Evolutionary conservation across 1,140 invertebrate genomes (phyloP).

Genomic region (Drosophila sulfurigaster): DNA sequence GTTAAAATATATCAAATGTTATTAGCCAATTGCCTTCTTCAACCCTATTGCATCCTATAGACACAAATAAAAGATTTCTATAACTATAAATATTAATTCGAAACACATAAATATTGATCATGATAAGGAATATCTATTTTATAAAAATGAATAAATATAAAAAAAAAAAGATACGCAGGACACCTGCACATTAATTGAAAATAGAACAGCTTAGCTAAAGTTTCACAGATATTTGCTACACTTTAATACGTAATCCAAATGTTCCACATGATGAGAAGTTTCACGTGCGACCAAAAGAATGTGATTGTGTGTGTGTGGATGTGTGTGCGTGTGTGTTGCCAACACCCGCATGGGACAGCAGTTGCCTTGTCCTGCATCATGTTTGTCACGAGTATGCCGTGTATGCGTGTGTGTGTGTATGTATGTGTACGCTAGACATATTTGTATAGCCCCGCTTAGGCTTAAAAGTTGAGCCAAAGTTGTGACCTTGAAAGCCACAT

Average conservation of each 20-base stretch:
- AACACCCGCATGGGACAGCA: conserved; percentile 28
- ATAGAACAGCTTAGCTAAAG: not conserved
- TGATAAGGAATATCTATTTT: no score
- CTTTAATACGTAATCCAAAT: conserved; percentile 7
- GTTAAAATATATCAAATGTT: no score
- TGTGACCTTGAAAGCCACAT: conserved; percentile 66
- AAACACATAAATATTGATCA: no score
- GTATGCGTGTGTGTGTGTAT: conserved; percentile 5
- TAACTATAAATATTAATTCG: no score
- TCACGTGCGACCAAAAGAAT: conserved; percentile 1
- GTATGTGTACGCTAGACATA: conserved; percentile 44
- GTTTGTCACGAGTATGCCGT: conserved; percentile 28
- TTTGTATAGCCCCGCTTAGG: conserved; percentile 55
- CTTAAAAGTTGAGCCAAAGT: conserved; percentile 63
- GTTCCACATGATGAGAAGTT: not conserved
- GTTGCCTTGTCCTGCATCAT: conserved; percentile 18
- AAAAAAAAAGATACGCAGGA: no score
- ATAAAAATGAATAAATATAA: no score
- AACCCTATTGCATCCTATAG: no score
- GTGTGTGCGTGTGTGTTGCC: not conserved
- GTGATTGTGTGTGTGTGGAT: not conserved
- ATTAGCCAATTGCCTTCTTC: no score
- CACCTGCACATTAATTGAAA: not conserved
- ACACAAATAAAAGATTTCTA: no score
- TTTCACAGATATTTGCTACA: not conserved